A percentile compares a stretch with the other conserved stretches of the same genome.
Evolutionary conservation across 2,797 vertebrate species (phyloP).

Genomic region (Sarcophilus harrisii): DNA sequence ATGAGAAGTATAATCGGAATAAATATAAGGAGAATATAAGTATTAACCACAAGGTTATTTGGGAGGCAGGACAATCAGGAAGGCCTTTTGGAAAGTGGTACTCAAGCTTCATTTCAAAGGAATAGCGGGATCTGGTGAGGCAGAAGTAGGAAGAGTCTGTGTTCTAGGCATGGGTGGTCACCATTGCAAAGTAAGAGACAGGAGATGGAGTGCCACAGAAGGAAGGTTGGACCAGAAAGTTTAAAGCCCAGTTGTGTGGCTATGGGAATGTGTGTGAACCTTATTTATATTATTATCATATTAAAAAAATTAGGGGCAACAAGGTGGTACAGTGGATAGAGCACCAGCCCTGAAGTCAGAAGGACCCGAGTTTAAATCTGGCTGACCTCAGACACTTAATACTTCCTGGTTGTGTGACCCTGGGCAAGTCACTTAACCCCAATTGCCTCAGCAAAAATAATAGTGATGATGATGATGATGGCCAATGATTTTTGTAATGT

Average conservation of each 20-base stretch:
- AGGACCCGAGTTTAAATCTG: too few relatives aligned
- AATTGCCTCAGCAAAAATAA: too few relatives aligned
- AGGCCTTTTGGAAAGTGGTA: neutral
- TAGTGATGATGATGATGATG: too few relatives aligned
- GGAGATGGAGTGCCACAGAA: neutral
- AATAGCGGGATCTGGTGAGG: neutral
- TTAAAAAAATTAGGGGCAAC: too few relatives aligned
- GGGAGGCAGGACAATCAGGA: neutral
- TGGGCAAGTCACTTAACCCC: too few relatives aligned
- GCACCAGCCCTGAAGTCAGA: too few relatives aligned
- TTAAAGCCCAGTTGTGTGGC: neutral
- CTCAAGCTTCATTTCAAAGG: neutral
- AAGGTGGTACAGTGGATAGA: too few relatives aligned
- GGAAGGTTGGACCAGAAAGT: neutral
- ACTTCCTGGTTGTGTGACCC: too few relatives aligned
- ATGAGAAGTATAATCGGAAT: neutral
- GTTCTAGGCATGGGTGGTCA: too few relatives aligned
- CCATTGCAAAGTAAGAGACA: neutral
- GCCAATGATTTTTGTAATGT: neutral
- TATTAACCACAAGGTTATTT: neutral
- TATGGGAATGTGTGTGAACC: too few relatives aligned
- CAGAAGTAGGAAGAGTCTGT: neutral
- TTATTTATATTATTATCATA: too few relatives aligned
- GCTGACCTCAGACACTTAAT: too few relatives aligned
- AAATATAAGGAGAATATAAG: neutral